A percentile compares a stretch with the other conserved stretches of the same genome.
Evolutionary conservation across 2,888 invertebrate genomes (phyloP).

Genomic region (Conus canariensis): DNA sequence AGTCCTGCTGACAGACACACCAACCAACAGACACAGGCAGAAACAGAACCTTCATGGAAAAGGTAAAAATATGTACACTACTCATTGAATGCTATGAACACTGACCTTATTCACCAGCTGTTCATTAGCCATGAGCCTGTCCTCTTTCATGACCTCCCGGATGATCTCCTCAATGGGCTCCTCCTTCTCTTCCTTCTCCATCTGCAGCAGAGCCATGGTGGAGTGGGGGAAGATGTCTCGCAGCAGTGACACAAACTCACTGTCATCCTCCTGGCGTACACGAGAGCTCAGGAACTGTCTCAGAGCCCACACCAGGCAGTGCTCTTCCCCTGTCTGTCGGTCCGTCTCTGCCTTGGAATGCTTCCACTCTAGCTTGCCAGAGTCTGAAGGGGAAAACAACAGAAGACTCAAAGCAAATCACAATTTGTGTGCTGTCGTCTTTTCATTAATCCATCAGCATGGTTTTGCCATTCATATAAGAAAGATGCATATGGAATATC

Average conservation of each 20-base stretch:
- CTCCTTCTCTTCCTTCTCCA: conserved; percentile 56
- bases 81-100: too few species aligned
- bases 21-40: too few species aligned
- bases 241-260: conserved; percentile 61
- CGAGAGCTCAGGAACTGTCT: conserved; percentile 61
- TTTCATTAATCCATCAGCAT: background rate
- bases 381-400: conserved; percentile 15
- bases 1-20: too few species aligned
- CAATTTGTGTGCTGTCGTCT: background rate
- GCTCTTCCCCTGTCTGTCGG: conserved; percentile 65
- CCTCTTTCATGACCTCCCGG: conserved; percentile 72
- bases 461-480: too few species aligned
- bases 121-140: conserved; percentile 65
- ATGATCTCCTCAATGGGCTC: conserved; percentile 67
- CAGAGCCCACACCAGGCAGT: conserved; percentile 69
- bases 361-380: conserved; percentile 39
- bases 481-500: too few species aligned
- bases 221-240: conserved; percentile 73
- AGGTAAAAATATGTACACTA: too few species aligned
- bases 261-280: conserved; percentile 66
- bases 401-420: too few species aligned
- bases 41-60: too few species aligned
- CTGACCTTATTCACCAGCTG: conserved; percentile 70
- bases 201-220: conserved; percentile 54
- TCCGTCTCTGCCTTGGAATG: conserved; percentile 48